Conservation (phyloP, 1,140 invertebrate species). For the Drosophila micromelanica region DNA sequence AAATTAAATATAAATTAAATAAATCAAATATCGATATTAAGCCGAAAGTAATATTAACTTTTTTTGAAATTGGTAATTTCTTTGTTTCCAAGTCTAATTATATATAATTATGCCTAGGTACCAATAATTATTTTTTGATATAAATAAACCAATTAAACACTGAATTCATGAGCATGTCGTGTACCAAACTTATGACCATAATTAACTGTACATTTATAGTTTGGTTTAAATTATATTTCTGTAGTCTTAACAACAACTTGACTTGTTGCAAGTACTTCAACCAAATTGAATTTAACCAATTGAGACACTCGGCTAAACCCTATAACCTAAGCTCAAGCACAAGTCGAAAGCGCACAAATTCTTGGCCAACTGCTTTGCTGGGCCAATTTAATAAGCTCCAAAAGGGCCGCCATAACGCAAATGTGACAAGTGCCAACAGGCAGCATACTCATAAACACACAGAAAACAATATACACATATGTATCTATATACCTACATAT, state of each 20-base stretch:
- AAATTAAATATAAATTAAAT: too few species aligned
- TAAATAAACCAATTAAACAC: slow-evolving; percentile 39
- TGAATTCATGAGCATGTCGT: not conserved
- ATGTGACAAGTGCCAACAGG: slow-evolving; percentile 53
- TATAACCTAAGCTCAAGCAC: not conserved
- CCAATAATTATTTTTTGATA: not conserved
- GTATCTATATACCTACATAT: slow-evolving; percentile 1
- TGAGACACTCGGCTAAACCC: slow-evolving; percentile 8
- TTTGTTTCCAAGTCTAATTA: slow-evolving; percentile 17
- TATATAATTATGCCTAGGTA: not conserved
- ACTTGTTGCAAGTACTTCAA: slow-evolving; percentile 11
- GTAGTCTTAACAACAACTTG: not conserved
- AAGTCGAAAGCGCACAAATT: not conserved
- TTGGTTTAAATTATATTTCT: not conserved
- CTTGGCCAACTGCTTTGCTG: slow-evolving; percentile 39
- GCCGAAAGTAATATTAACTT: too few species aligned
- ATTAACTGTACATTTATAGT: slow-evolving; percentile 1
- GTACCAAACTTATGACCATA: not conserved
- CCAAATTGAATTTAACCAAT: slow-evolving; percentile 18
- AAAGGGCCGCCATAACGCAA: slow-evolving; percentile 45
- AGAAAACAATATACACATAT: slow-evolving; percentile 32
- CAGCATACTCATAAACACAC: slow-evolving; percentile 24
- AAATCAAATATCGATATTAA: too few species aligned
- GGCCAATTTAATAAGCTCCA: slow-evolving; percentile 48
- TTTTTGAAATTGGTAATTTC: slow-evolving; percentile 22